Base-by-base conservation (phyloP, 2,797 vertebrate genomes). In the Hydrolagus colliei region DNA sequence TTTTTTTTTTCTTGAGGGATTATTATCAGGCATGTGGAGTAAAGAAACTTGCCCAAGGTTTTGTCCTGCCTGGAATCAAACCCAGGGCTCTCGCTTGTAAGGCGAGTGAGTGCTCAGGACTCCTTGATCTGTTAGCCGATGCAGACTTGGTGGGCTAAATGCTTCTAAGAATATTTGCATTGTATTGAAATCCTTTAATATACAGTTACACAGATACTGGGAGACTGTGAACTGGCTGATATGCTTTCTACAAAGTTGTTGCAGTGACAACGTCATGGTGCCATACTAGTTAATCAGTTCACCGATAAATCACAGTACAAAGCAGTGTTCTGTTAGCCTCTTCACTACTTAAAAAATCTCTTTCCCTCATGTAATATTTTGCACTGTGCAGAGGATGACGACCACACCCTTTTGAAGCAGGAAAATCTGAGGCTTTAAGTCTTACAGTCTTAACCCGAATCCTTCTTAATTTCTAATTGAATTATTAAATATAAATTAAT, bases 191-290 rank as follows among this genome's bases (percentile, higher is more conserved):
- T 82, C 12, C 12, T 67, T 80, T 67, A 67, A 9, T 16, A 65
- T 27, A 27, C 27, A 27, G 27, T 27, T 27, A 27, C 27, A 27
- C 8, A 65, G 62, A 27, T 80, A 32, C 27, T 27, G 67, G 62
- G 78, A 82, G 61, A 82, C 63, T 18, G 78, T n/a, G 22, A 80
- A 80, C 22, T 67, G 77, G 22, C 14, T 82, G 22, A 41, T 82
- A 22, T 82, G 27, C 8, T 41, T 82, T 68, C 78, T 67, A 22
- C 22, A 82, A 68, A 35, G 22, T 35, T 82, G 61, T 27, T 67
- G 78, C 27, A 16, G 63, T 67, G 63, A 32, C 63, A 35, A 65
- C 35, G 3, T 41, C 67, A 14, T 65, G 18, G 0, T 13, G 78
- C 32, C 63, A 68, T 20, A 0, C 63, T 18, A 67, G 62, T 82